Percentiles rank a stretch among this genome's conserved stretches.
phyloP scores from a whole-genome alignment of 2,797 vertebrate species.

The Poeciliopsis infans region DNA sequence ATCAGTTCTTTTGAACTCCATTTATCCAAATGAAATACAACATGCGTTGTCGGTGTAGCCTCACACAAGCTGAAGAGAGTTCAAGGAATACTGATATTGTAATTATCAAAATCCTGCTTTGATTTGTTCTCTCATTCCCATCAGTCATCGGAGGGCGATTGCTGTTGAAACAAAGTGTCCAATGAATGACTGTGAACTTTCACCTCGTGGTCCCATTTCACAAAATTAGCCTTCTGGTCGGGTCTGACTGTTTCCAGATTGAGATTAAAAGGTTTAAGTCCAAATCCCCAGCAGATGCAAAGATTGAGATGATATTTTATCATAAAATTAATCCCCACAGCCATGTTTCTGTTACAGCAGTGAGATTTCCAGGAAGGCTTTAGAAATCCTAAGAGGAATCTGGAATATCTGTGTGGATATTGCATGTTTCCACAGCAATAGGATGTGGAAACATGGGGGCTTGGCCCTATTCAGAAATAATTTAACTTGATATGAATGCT shows the following conservation, averaged over 20 bases:
- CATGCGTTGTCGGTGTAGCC: neutral
- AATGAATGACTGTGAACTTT: constrained; percentile 8
- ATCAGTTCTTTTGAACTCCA: neutral
- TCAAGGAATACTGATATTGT: neutral
- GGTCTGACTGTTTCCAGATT: constrained; percentile 52
- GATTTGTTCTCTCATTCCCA: neutral
- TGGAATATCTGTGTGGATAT: constrained; percentile 11
- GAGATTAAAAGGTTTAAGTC: constrained; percentile 44
- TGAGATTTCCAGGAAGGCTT: constrained; percentile 45
- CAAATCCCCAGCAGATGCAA: constrained; percentile 55
- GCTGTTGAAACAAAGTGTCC: neutral
- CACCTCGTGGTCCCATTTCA: constrained; percentile 46
- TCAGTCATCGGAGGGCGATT: neutral
- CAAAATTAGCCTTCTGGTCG: constrained; percentile 56
- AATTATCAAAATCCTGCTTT: neutral
- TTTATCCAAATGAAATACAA: neutral
- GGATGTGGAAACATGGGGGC: neutral
- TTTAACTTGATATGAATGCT: neutral
- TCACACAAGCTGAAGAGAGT: neutral
- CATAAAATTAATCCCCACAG: constrained; percentile 52
- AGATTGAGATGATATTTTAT: constrained; percentile 69
- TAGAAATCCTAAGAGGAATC: constrained; percentile 22
- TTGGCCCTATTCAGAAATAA: neutral
- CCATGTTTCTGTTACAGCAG: constrained; percentile 35
- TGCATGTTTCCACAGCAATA: no score